Conservation (phyloP, 2,888 invertebrate genomes). For the Meteorus colon region DNA sequence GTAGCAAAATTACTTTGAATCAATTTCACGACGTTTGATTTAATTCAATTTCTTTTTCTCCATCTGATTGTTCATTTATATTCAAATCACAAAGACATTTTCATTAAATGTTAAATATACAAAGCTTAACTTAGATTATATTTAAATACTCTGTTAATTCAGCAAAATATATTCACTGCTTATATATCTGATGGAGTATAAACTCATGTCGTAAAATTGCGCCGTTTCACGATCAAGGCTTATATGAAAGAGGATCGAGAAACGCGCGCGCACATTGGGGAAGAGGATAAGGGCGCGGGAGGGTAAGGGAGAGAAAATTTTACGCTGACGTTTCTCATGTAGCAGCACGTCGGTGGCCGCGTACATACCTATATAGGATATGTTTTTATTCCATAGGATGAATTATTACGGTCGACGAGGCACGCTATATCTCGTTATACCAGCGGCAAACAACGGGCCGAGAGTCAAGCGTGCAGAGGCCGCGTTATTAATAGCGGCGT, state of each 20-base stretch:
- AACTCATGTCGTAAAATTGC: conserved; percentile 13
- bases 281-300: background rate
- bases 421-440: conserved; percentile 56
- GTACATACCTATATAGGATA: conserved; percentile 24
- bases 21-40: too few relatives aligned
- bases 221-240: background rate
- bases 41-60: too few relatives aligned
- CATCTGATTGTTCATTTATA: too few relatives aligned
- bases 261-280: background rate
- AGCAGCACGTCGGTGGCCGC: conserved; percentile 15
- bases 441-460: conserved; percentile 47
- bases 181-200: conserved; percentile 8
- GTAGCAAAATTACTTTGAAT: too few relatives aligned
- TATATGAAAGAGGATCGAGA: background rate
- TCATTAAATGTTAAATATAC: too few relatives aligned
- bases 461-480: conserved; percentile 47
- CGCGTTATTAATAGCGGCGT: conserved; percentile 54
- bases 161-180: background rate
- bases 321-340: conserved; percentile 26
- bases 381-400: conserved; percentile 42
- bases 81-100: too few relatives aligned
- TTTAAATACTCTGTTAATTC: too few relatives aligned
- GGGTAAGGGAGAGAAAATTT: conserved; percentile 14
- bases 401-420: conserved; percentile 46
- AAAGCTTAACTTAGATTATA: too few relatives aligned